These are phyloP conservation scores for Belgica antarctica DNA, from an alignment of 2,888 invertebrate genomes.

Conservation along the genomic window DNA sequence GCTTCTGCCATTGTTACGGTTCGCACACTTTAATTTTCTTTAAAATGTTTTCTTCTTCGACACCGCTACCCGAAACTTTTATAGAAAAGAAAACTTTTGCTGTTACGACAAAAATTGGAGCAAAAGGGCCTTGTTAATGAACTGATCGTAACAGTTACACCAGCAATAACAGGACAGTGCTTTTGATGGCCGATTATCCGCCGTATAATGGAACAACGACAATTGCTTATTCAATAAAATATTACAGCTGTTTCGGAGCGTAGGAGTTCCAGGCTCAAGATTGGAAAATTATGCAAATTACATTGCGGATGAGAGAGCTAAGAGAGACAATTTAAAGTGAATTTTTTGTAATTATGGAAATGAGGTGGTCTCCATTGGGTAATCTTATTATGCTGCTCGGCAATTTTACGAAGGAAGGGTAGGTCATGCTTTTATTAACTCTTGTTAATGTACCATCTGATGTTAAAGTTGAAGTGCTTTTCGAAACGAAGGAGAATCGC, in stretches of 20 bases:
- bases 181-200: constrained; percentile 8
- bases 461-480: too few relatives aligned
- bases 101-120: too few relatives aligned
- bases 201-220: neutral
- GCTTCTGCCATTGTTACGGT: too few relatives aligned
- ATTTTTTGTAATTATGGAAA: constrained; percentile 18
- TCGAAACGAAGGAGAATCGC: too few relatives aligned
- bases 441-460: neutral
- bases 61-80: neutral
- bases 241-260: constrained; percentile 1
- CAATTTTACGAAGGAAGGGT: neutral
- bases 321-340: constrained; percentile 6
- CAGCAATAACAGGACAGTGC: neutral
- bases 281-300: neutral
- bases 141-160: neutral
- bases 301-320: neutral
- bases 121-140: constrained; percentile 15
- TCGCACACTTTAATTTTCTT: too few relatives aligned
- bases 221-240: constrained; percentile 6
- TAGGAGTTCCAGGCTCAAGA: neutral
- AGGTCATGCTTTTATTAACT: neutral
- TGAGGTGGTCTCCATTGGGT: neutral
- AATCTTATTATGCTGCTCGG: constrained; percentile 9
- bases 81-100: neutral
- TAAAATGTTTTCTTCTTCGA: neutral